Conservation (phyloP, 2,797 vertebrate genomes). For the Bucorvus abyssinicus region DNA sequence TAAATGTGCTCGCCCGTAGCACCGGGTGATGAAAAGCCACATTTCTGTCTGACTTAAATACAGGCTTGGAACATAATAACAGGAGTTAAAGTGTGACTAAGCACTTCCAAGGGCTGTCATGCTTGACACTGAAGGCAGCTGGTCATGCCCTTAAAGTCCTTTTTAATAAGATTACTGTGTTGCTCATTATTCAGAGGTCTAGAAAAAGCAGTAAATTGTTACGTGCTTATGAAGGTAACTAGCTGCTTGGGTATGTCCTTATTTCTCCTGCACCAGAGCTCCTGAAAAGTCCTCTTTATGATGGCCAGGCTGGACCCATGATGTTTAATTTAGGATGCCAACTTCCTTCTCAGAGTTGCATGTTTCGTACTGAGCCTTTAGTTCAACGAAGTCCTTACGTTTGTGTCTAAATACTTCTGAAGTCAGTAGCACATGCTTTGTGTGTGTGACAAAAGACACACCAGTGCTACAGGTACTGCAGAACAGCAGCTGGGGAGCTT, state of each 20-base stretch:
- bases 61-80: conserved; percentile 36
- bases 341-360: not conserved
- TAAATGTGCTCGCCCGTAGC: not conserved
- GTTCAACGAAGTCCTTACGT: not conserved
- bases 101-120: conserved; percentile 29
- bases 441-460: not conserved
- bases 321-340: not conserved
- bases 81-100: conserved; percentile 54
- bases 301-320: not conserved
- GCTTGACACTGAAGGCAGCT: conserved; percentile 26
- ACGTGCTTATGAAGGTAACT: not conserved
- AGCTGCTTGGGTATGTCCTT: not conserved
- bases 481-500: not conserved
- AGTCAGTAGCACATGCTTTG: not conserved
- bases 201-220: conserved; percentile 3
- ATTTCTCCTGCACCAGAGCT: not conserved
- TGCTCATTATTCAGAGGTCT: conserved; percentile 39
- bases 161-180: conserved; percentile 42
- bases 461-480: not conserved
- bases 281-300: not conserved
- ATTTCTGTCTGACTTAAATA: conserved; percentile 31
- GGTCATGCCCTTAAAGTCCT: conserved; percentile 43
- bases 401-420: not conserved
- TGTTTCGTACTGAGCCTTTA: not conserved
- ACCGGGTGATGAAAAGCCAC: not conserved